A percentile compares a stretch with the other conserved stretches of the same genome.
Conservation (phyloP, 2,113 vertebrate genomes). For the Micronycteris hirsuta region DNA sequence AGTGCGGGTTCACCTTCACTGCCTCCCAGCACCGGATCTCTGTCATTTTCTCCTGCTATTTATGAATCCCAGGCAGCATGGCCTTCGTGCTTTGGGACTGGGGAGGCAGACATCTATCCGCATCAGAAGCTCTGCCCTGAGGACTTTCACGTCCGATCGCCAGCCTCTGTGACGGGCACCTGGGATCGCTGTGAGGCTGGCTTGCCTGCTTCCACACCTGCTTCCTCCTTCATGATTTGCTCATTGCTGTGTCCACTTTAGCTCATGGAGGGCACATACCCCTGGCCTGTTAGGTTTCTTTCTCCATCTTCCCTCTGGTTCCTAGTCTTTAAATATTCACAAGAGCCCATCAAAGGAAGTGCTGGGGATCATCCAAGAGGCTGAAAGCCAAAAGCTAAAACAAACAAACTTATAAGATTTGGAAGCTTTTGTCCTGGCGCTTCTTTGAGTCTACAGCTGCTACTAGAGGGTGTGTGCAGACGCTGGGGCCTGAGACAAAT, state of each 20-base stretch:
- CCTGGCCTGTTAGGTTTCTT: rapidly evolving
- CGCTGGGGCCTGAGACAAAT: not conserved
- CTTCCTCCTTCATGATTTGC: not conserved
- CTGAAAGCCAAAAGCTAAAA: not conserved
- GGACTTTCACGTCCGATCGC: too few species aligned
- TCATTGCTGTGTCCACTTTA: rapidly evolving
- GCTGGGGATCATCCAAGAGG: not conserved
- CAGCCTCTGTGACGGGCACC: not conserved
- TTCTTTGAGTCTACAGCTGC: not conserved
- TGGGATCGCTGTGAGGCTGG: not conserved
- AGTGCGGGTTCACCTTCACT: not conserved
- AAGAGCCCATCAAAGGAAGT: not conserved
- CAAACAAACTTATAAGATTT: not conserved
- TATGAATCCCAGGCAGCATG: rapidly evolving
- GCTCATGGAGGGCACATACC: not conserved
- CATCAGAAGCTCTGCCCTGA: not conserved
- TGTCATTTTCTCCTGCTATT: not conserved
- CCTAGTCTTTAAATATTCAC: not conserved
- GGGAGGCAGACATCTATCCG: not conserved
- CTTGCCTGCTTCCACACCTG: too few species aligned
- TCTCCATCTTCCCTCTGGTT: not conserved
- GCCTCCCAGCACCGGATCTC: not conserved
- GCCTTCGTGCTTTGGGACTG: not conserved
- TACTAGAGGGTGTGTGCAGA: not conserved
- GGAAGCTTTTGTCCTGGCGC: not conserved